These are phyloP conservation scores for Bryconaethiops microstoma DNA, from an alignment of 2,797 vertebrate genomes.

Conservation along the genomic window DNA sequence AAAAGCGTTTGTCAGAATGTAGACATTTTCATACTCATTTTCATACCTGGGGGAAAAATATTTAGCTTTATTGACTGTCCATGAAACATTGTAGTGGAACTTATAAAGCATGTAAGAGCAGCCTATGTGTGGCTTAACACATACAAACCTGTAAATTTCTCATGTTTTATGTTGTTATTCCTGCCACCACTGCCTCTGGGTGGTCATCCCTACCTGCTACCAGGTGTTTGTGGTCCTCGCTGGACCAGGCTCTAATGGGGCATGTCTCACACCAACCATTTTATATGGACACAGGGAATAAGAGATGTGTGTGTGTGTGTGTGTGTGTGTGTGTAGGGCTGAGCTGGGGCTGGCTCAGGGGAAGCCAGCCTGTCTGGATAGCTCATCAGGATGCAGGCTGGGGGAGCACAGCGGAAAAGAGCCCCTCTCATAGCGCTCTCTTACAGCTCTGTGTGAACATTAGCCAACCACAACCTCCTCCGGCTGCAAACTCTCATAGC, in stretches of 20 bases:
- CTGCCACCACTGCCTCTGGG: slow-evolving; percentile 39
- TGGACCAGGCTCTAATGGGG: slow-evolving; percentile 39
- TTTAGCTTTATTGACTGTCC: not conserved
- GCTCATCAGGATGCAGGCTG: slow-evolving; percentile 53
- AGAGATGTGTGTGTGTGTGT: slow-evolving; percentile 41
- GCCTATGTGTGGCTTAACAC: slow-evolving; percentile 21
- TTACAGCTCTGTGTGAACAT: slow-evolving; percentile 32
- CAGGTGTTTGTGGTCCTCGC: slow-evolving; percentile 31
- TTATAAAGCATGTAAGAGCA: not conserved
- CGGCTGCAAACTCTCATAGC: slow-evolving; percentile 27
- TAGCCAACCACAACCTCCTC: slow-evolving; percentile 37
- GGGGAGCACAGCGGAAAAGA: slow-evolving; percentile 48
- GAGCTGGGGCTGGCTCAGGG: slow-evolving; percentile 30
- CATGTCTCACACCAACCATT: slow-evolving; percentile 51
- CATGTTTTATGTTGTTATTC: slow-evolving; percentile 47
- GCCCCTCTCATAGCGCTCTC: slow-evolving; percentile 38
- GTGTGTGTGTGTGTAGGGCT: slow-evolving; percentile 25
- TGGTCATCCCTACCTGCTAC: slow-evolving; percentile 31
- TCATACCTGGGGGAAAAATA: not conserved
- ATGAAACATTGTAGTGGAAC: not conserved
- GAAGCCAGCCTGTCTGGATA: slow-evolving; percentile 50
- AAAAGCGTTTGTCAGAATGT: not conserved
- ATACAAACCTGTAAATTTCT: slow-evolving; percentile 24
- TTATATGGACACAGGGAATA: slow-evolving; percentile 49
- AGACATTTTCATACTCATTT: not conserved